A percentile compares a stretch with the other conserved stretches of the same genome.
Evolutionary conservation across 1,140 invertebrate genomes (phyloP).

Genomic region (Trichonephila clavipes): DNA sequence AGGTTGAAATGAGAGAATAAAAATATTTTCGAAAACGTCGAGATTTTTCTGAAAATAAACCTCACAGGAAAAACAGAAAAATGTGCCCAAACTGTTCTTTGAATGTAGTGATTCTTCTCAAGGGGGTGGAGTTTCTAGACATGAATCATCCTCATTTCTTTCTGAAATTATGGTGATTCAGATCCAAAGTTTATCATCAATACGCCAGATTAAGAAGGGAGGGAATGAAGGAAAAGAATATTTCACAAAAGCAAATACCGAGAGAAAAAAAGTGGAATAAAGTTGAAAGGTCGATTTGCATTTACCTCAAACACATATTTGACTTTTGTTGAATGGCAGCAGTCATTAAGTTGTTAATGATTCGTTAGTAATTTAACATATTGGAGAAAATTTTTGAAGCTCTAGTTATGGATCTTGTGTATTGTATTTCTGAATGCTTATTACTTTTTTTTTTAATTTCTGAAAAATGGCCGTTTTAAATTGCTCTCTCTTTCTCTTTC

Average conservation of each 20-base stretch:
- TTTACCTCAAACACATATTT: neutral
- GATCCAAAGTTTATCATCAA: constrained; percentile 7
- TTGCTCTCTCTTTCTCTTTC: neutral
- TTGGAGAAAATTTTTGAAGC: neutral
- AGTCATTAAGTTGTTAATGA: neutral
- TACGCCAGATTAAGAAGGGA: neutral
- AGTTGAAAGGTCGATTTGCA: neutral
- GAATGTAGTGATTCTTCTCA: neutral
- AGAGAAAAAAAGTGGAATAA: neutral
- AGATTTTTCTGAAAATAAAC: neutral
- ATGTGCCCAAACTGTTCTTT: neutral
- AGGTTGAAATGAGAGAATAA: too few relatives aligned
- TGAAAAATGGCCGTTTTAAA: neutral
- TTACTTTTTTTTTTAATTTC: neutral
- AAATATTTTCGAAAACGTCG: too few relatives aligned
- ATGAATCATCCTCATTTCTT: neutral
- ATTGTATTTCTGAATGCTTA: neutral
- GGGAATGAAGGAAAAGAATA: neutral
- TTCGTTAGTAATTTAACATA: neutral
- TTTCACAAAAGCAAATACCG: neutral
- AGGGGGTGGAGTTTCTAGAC: constrained; percentile 1
- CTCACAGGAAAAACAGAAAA: neutral
- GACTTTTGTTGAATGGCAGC: neutral
- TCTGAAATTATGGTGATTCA: constrained; percentile 1
- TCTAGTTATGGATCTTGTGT: neutral